These are phyloP conservation scores for Pelodytes ibericus DNA, from an alignment of 2,797 vertebrate species.

Conservation along the genomic window DNA sequence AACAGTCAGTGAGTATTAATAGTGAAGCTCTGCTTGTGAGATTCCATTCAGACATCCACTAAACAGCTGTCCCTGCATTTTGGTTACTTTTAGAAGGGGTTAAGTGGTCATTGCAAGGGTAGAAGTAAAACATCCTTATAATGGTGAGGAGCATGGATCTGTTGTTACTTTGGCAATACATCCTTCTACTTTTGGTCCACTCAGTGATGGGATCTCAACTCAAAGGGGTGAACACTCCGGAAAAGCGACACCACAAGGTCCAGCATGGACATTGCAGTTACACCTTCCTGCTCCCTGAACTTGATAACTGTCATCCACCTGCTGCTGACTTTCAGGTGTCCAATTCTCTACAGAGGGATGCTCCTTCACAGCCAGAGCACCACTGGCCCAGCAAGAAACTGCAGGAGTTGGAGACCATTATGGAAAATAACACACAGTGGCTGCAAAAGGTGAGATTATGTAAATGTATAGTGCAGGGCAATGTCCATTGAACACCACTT, in stretches of 20 bases:
- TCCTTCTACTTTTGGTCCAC: conserved; percentile 50
- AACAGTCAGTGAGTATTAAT: conserved; percentile 19
- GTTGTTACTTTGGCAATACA: conserved; percentile 45
- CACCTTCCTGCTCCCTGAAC: conserved; percentile 82
- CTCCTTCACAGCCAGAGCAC: conserved; percentile 61
- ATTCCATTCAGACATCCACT: background rate
- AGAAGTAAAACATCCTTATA: background rate
- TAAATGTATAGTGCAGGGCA: background rate
- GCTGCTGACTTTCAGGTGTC: conserved; percentile 72
- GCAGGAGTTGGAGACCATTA: conserved; percentile 75
- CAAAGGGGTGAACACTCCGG: conserved; percentile 60
- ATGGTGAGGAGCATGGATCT: conserved; percentile 16
- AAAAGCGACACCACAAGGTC: conserved; percentile 74
- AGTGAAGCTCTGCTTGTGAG: background rate
- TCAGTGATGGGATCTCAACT: conserved; percentile 22
- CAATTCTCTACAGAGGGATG: conserved; percentile 79
- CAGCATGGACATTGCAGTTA: conserved; percentile 81
- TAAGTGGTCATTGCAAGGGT: background rate
- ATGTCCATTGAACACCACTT: too few relatives aligned
- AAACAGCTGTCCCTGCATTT: background rate
- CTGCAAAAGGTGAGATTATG: conserved; percentile 76
- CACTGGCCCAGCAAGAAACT: conserved; percentile 75
- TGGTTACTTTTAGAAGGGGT: background rate
- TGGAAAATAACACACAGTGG: conserved; percentile 85
- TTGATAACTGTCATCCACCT: conserved; percentile 71